Base-by-base conservation (phyloP, 2,797 vertebrate species). In the Borostomias antarcticus region DNA sequence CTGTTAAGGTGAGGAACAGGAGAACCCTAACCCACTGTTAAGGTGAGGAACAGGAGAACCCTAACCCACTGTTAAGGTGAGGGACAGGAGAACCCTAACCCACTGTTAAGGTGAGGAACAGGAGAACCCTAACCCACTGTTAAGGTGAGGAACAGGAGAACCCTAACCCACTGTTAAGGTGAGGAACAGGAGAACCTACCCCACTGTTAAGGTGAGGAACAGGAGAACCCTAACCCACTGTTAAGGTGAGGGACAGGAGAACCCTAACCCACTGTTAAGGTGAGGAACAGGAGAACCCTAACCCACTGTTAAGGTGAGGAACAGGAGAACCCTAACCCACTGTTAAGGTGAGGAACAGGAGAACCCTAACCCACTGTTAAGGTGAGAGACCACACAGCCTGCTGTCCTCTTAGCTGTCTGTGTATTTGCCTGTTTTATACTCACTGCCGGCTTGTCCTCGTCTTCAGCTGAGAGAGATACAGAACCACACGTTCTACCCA, bases 251-350 rank as follows among this genome's bases (percentile, higher is more conserved):
- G 78, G 97, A 96, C 66, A 88, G 95, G 74, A 96, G 98, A 77
- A 98, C 98, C 0, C n/a, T 99, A 97, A 65, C 98, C 98, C 4
- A 96, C 97, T 0, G 96, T 99, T n/a, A n/a, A n/a, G n/a, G n/a
- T n/a, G 85, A 98, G 96, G 78, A 97, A 96, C 66, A 88, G 95
- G 74, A 96, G 98, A 77, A 98, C 98, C 0, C n/a, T 99, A 97
- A 65, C 98, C 98, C 4, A 96, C 97, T 0, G 96, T 99, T n/a
- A n/a, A n/a, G n/a, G n/a, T n/a, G 85, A 98, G 96, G 78, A 97
- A 96, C 66, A 88, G 95, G 74, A 96, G 98, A 77, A 98, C 98
- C 0, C n/a, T 99, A 97, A 65, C 98, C 98, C 4, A 96, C 97
- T 0, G 96, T 99, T n/a, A n/a, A n/a, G n/a, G n/a, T n/a, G 85